Percentiles rank a stretch among this genome's conserved stretches.
phyloP scores from a whole-genome alignment of 2,888 invertebrate genomes.

The Pteria penguin region DNA sequence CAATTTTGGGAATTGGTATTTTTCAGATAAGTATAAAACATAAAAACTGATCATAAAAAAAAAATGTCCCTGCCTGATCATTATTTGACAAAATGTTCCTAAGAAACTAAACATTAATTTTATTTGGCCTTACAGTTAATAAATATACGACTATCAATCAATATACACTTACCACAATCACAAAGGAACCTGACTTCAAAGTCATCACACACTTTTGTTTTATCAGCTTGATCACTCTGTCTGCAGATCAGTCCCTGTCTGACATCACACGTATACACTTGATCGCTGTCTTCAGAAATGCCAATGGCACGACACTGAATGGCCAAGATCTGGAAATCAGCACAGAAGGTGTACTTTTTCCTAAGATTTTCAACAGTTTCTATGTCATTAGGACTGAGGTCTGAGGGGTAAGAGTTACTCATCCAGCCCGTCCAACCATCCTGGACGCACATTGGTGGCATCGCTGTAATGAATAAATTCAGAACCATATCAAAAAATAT shows the following conservation, averaged over 20 bases:
- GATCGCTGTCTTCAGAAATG: constrained; percentile 47
- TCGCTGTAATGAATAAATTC: too few relatives aligned
- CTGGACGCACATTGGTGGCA: constrained; percentile 81
- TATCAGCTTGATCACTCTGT: constrained; percentile 53
- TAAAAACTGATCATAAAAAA: too few relatives aligned
- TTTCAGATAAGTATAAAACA: too few relatives aligned
- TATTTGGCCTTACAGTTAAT: too few relatives aligned
- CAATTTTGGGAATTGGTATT: too few relatives aligned
- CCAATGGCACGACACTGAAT: constrained; percentile 89
- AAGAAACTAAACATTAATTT: too few relatives aligned
- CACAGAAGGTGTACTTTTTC: constrained; percentile 65
- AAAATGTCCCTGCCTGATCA: too few relatives aligned
- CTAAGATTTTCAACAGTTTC: constrained; percentile 66
- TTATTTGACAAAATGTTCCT: too few relatives aligned
- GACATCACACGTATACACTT: constrained; percentile 86
- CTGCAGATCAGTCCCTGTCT: constrained; percentile 64
- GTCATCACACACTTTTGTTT: constrained; percentile 66
- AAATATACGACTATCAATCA: too few relatives aligned
- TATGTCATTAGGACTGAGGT: constrained; percentile 71
- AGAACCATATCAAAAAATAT: too few relatives aligned
- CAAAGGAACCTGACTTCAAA: constrained; percentile 77
- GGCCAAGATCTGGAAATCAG: constrained; percentile 79
- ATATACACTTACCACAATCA: constrained; percentile 81
- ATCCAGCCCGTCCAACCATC: constrained; percentile 91
- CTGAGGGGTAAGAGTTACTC: constrained; percentile 81